Evolutionary conservation across 2,113 vertebrate genomes (phyloP).

Genomic region (Ailurus styani): DNA sequence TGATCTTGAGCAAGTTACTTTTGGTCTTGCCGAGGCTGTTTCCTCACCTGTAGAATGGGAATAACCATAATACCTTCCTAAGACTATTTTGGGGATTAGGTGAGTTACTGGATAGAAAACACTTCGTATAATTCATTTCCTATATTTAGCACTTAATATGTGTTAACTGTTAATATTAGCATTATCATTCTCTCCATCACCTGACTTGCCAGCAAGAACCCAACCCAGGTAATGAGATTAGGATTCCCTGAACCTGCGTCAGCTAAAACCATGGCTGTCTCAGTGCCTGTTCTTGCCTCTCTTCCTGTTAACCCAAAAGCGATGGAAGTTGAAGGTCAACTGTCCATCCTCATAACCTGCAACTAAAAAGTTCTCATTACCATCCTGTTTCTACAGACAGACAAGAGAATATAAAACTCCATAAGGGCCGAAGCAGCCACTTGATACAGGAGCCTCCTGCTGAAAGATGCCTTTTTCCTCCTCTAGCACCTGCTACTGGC

Average conservation of each 20-base stretch:
- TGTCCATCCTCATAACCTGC: neutral
- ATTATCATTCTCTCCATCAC: neutral
- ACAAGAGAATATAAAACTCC: constrained; percentile 9
- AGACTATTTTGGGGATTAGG: neutral
- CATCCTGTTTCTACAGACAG: constrained; percentile 49
- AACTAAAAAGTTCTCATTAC: neutral
- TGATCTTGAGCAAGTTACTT: neutral
- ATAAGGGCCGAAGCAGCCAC: constrained; percentile 26
- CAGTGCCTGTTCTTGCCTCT: neutral
- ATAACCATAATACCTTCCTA: neutral
- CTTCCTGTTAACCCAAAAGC: neutral
- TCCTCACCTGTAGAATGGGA: neutral
- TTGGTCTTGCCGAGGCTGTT: neutral
- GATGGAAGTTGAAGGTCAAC: neutral
- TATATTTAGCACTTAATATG: neutral
- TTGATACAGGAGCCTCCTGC: neutral
- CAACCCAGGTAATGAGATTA: neutral
- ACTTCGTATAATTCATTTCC: neutral
- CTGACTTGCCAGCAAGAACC: neutral
- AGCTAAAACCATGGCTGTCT: neutral
- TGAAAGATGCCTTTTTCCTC: constrained; percentile 61
- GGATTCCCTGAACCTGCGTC: neutral
- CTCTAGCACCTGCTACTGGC: constrained; percentile 44
- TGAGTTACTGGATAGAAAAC: neutral
- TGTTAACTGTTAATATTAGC: neutral